A percentile compares a stretch with the other conserved stretches of the same genome.
Conservation (phyloP, 2,888 invertebrate species). For the Pogonocherus hispidulus region DNA sequence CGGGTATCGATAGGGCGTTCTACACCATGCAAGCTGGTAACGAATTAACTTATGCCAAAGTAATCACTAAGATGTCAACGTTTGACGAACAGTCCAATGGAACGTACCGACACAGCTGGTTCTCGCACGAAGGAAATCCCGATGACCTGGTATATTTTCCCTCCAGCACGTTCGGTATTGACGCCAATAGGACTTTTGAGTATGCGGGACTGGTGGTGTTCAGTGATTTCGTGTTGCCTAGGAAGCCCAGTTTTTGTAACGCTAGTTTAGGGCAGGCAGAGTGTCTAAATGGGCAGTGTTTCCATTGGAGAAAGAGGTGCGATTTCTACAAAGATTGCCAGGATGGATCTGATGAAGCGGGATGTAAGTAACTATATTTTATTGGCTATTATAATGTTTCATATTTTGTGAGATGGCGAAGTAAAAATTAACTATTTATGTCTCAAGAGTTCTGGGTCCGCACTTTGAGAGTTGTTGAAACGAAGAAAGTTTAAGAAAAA, state of each 20-base stretch:
- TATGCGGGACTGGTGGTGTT: slow-evolving; percentile 91
- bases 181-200: slow-evolving; percentile 94
- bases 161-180: slow-evolving; percentile 92
- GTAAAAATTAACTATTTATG: too few species aligned
- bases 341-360: slow-evolving; percentile 88
- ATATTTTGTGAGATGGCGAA: too few species aligned
- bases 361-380: slow-evolving; percentile 73
- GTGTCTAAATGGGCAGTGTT: slow-evolving; percentile 88
- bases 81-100: slow-evolving; percentile 91
- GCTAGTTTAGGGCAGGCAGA: slow-evolving; percentile 80
- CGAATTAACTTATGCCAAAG: slow-evolving; percentile 88
- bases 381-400: too few species aligned
- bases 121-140: slow-evolving; percentile 87
- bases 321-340: slow-evolving; percentile 82
- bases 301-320: slow-evolving; percentile 79
- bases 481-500: too few species aligned
- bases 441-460: too few species aligned
- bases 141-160: slow-evolving; percentile 90
- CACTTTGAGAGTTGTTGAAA: too few species aligned
- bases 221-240: slow-evolving; percentile 86
- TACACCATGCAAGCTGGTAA: slow-evolving; percentile 95
- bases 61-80: slow-evolving; percentile 87
- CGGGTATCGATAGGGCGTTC: slow-evolving; percentile 90
- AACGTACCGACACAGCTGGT: slow-evolving; percentile 86
- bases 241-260: slow-evolving; percentile 80